Conservation (phyloP, 2,888 invertebrate species). For the Thecocarcelia acutangulata region DNA sequence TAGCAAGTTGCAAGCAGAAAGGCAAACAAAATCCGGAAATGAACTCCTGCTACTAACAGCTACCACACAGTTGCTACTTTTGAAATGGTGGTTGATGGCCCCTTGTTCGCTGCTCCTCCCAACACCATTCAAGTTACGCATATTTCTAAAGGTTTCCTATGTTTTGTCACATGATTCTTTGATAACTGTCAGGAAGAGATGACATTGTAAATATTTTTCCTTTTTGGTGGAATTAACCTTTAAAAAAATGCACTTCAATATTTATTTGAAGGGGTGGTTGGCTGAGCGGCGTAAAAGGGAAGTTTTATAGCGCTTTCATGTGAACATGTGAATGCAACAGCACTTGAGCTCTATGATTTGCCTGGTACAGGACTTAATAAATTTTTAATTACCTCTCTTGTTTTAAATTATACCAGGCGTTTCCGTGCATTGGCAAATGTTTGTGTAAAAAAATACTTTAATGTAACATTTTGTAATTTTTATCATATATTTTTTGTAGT, state of each 20-base stretch:
- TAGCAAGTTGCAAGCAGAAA: slow-evolving; percentile 52
- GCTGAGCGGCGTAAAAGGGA: neutral
- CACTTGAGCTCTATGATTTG: neutral
- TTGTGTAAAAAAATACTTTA: neutral
- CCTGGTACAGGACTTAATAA: slow-evolving; percentile 31
- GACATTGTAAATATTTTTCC: slow-evolving; percentile 41
- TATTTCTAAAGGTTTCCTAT: slow-evolving; percentile 28
- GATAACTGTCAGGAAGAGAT: slow-evolving; percentile 34
- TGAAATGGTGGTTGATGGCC: slow-evolving; percentile 3
- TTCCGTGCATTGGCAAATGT: neutral
- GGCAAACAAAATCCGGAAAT: slow-evolving; percentile 64
- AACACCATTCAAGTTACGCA: slow-evolving; percentile 39
- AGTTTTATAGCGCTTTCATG: neutral
- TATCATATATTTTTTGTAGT: slow-evolving; percentile 3
- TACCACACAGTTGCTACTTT: neutral
- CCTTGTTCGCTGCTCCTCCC: neutral
- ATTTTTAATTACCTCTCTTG: slow-evolving; percentile 46
- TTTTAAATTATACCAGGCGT: slow-evolving; percentile 5
- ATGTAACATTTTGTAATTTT: neutral
- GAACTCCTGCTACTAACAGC: slow-evolving; percentile 31
- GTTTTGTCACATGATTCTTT: slow-evolving; percentile 13
- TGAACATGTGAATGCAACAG: slow-evolving; percentile 32
- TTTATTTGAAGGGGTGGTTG: slow-evolving; percentile 21
- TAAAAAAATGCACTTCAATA: slow-evolving; percentile 46
- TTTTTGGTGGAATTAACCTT: slow-evolving; percentile 35